These are phyloP conservation scores for Oncorhynchus kisutch DNA, from an alignment of 2,113 vertebrate species.

Conservation along the genomic window DNA sequence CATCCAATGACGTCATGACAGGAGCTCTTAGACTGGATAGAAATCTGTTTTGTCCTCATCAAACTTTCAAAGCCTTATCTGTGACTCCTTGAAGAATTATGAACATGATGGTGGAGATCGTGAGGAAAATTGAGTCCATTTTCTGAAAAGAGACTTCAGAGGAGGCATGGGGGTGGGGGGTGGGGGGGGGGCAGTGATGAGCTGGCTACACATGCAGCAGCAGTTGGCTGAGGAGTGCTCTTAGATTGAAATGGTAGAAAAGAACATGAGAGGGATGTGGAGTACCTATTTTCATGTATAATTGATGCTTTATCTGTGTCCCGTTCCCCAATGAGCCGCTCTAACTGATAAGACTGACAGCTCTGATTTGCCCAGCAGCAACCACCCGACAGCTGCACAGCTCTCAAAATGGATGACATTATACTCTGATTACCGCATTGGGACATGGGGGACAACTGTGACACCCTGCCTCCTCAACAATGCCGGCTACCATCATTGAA, in stretches of 20 bases:
- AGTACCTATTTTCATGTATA: conserved; percentile 47
- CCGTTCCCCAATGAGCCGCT: conserved; percentile 11
- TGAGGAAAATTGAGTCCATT: conserved; percentile 16
- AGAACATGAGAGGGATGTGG: conserved; percentile 20
- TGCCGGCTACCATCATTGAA: not conserved
- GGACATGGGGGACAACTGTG: not conserved
- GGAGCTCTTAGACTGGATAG: conserved; percentile 27
- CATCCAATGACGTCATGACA: conserved; percentile 52
- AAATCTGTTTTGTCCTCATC: conserved; percentile 57
- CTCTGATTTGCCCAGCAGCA: conserved; percentile 16
- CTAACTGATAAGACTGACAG: conserved; percentile 35
- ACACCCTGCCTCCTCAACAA: not conserved
- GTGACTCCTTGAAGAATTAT: conserved; percentile 25
- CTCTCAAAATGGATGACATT: conserved; percentile 7
- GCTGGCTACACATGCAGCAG: too few relatives aligned
- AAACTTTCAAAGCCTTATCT: conserved; percentile 56
- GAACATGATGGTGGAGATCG: conserved; percentile 15
- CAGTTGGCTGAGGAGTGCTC: not conserved
- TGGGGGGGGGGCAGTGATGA: too few relatives aligned
- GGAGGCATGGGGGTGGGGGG: too few relatives aligned
- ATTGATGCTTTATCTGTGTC: conserved; percentile 45
- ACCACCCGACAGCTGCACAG: not conserved
- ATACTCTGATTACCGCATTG: not conserved
- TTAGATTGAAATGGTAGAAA: not conserved
- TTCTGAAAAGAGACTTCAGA: too few relatives aligned